Percentiles rank a stretch among this genome's conserved stretches.
Conservation (phyloP, 2,888 invertebrate genomes). For the Ectobius pallidus region DNA sequence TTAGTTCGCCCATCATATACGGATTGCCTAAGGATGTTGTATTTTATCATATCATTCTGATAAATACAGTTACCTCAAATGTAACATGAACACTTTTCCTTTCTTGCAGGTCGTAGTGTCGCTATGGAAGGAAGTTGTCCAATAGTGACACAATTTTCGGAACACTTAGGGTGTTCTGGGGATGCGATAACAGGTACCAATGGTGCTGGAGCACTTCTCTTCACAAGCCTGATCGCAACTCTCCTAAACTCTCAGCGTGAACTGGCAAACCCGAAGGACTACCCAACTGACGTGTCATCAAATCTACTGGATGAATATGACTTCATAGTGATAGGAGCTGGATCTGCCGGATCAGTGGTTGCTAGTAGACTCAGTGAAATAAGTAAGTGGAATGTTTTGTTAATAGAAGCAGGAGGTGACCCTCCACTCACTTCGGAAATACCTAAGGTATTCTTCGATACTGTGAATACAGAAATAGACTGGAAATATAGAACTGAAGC, state of each 20-base stretch:
- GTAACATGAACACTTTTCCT: too few relatives aligned
- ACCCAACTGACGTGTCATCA: not conserved
- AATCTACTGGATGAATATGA: conserved; percentile 25
- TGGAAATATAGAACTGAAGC: conserved; percentile 56
- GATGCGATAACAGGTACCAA: not conserved
- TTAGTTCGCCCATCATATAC: too few relatives aligned
- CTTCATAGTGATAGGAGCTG: conserved; percentile 42
- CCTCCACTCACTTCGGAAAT: conserved; percentile 49
- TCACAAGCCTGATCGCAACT: conserved; percentile 2
- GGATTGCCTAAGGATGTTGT: too few relatives aligned
- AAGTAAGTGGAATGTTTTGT: conserved; percentile 46
- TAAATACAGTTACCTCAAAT: too few relatives aligned
- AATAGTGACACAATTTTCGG: not conserved
- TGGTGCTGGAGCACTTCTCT: not conserved
- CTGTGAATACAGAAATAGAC: conserved; percentile 50
- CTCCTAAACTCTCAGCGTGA: not conserved
- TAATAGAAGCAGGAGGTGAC: conserved; percentile 51
- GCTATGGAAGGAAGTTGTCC: not conserved
- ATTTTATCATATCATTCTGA: too few relatives aligned
- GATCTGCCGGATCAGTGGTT: conserved; percentile 54
- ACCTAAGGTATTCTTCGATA: conserved; percentile 48
- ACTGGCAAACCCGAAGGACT: not conserved
- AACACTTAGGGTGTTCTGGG: not conserved
- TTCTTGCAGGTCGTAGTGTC: too few relatives aligned
- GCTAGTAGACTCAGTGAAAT: conserved; percentile 53